Base-by-base conservation (phyloP, 2,113 vertebrate genomes). In the Cairina moschata region DNA sequence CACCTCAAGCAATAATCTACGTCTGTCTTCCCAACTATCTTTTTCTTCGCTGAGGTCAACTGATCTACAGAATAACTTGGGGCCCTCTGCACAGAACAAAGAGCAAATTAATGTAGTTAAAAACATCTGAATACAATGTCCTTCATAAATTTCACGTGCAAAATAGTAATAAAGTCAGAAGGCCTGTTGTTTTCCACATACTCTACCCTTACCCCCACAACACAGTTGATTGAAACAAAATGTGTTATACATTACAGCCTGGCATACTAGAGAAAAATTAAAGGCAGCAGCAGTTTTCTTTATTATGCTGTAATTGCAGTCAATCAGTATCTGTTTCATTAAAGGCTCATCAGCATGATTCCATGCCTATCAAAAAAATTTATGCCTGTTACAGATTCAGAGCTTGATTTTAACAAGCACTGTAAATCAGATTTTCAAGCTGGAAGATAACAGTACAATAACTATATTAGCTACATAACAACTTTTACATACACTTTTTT, bases 11-110 rank as follows among this genome's bases (percentile, higher is more conserved):
- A 98, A 89, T 22, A 80, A 71, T 36, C 89, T 78, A 73, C 98
- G 98, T 88, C 95, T 98, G 63, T 98, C 97, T 93, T 99, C 98
- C 99, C 99, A 99, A 44, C 90, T 62, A 38, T 98, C 98, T 91
- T 88, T 98, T 95, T 98, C 98, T 86, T 98, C 96, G 86, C 97
- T 96, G 52, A 98, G 96, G 38, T 97, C 97, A 38, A 83, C 59
- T 8, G 95, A 91, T 34, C 98, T 98, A 93, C 98, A 99, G 95
- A 99, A 99, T 62, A 97, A 97, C 69, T 86, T 88, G 11, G 98
- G 98, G 23, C 98, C 99, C 71, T 98, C 97, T 98, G 95, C 63
- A 38, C 31, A 84, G 55, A 94, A 48, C 54, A 91, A 75, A 71
- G 48, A 90, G 52, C 26, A 90, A 73, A 11, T 63, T 7, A 11